Percentiles rank a stretch among this genome's conserved stretches.
Evolutionary conservation across 2,113 vertebrate genomes (phyloP).

Genomic region (Tetrax tetrax): DNA sequence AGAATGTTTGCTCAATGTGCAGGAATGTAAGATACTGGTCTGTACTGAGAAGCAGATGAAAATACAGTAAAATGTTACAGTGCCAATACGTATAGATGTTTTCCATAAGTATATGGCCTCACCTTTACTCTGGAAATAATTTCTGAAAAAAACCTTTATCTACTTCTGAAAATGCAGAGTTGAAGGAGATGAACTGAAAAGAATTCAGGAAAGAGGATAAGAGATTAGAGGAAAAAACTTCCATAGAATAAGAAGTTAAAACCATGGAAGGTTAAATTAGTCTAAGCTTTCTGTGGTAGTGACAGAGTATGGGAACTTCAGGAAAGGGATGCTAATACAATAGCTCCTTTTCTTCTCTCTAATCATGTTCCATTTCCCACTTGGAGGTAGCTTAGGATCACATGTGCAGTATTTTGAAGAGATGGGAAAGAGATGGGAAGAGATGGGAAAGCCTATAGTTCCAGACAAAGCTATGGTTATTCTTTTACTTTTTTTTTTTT

Average conservation of each 20-base stretch:
- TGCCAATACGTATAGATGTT: not conserved
- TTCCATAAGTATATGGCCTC: not conserved
- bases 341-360: not conserved
- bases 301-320: not conserved
- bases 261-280: not conserved
- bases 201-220: not conserved
- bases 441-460: not conserved
- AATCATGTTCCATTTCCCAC: not conserved
- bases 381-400: not conserved
- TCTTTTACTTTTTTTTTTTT: not conserved
- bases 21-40: not conserved
- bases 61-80: not conserved
- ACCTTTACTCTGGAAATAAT: not conserved
- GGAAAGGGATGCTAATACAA: not conserved
- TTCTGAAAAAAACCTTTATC: not conserved
- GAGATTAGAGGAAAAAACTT: not conserved
- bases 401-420: not conserved
- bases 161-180: not conserved
- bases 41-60: not conserved
- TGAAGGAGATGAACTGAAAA: not conserved
- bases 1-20: not conserved
- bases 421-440: not conserved
- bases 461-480: not conserved
- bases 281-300: not conserved
- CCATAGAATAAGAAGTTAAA: not conserved